Conservation (phyloP, 2,797 vertebrate genomes). For the Enteromius paludinosus region DNA sequence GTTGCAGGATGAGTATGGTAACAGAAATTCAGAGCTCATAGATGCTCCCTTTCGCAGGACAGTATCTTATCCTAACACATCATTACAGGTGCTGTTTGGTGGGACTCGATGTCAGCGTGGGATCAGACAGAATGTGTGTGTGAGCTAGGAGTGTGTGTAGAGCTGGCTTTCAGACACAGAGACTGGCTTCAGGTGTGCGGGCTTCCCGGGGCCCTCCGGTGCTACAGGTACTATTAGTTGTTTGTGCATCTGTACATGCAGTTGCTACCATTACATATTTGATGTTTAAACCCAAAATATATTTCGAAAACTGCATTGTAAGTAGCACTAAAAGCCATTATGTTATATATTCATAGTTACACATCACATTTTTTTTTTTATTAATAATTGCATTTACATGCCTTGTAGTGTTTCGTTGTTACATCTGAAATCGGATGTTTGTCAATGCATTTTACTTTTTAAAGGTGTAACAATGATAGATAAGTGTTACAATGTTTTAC, state of each 20-base stretch:
- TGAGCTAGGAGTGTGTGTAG: conserved; percentile 66
- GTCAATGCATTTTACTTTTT: background rate
- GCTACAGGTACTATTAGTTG: conserved; percentile 73
- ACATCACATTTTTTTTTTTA: no score
- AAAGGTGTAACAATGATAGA: background rate
- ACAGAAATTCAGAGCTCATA: conserved; percentile 34
- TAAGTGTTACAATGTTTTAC: background rate
- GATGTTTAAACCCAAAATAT: no score
- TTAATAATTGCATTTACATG: no score
- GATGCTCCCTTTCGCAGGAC: background rate
- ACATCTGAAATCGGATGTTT: no score
- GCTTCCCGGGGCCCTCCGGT: conserved; percentile 77
- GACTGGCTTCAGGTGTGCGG: conserved; percentile 72
- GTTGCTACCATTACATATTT: background rate
- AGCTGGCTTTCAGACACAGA: conserved; percentile 70
- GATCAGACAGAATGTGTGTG: conserved; percentile 69
- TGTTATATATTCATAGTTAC: no score
- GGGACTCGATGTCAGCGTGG: conserved; percentile 70
- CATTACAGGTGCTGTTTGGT: conserved; percentile 66
- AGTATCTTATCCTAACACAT: no score
- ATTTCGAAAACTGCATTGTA: no score
- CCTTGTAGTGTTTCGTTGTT: no score
- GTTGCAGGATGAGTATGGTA: conserved; percentile 79
- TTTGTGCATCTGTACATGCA: background rate
- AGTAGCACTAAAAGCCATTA: no score